These are phyloP conservation scores for Schizopygopsis pylzovi DNA, from an alignment of 2,797 vertebrate genomes.

Conservation along the genomic window DNA sequence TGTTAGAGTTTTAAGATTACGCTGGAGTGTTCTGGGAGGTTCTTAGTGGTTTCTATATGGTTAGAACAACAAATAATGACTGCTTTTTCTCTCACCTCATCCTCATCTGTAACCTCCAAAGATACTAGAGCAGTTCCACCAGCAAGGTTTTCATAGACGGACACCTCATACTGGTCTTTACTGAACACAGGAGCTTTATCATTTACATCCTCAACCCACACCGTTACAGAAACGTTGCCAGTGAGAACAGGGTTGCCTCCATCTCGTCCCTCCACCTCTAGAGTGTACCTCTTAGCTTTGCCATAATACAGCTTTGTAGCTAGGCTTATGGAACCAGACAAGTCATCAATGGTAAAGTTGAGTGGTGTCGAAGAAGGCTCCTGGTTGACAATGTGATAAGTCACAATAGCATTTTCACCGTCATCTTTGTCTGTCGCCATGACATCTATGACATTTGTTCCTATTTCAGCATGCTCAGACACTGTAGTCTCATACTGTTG, in stretches of 20 bases:
- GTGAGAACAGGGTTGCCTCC: conserved; percentile 71
- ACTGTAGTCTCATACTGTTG: conserved; percentile 64
- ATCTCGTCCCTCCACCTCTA: conserved; percentile 76
- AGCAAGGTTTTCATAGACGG: conserved; percentile 75
- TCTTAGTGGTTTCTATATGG: too few species aligned
- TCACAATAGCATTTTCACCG: conserved; percentile 68
- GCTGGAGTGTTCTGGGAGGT: background rate
- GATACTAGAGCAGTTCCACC: conserved; percentile 69
- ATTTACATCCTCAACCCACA: conserved; percentile 77
- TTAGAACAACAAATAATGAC: background rate
- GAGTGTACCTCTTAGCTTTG: conserved; percentile 61
- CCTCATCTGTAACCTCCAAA: conserved; percentile 76
- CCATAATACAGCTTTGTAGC: conserved; percentile 75
- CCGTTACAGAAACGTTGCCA: conserved; percentile 58
- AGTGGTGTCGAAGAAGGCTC: conserved; percentile 55
- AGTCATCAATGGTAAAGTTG: conserved; percentile 67
- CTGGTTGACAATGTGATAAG: conserved; percentile 71
- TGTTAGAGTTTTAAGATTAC: background rate
- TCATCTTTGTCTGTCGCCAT: conserved; percentile 74
- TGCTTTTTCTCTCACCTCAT: conserved; percentile 70
- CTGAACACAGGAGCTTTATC: conserved; percentile 80
- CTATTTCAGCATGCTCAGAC: conserved; percentile 63
- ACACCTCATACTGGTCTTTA: conserved; percentile 64
- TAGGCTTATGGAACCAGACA: conserved; percentile 70
- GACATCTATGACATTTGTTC: conserved; percentile 60